phyloP scores from a whole-genome alignment of 1,140 invertebrate genomes.

The Anagrus nilaparvatae region DNA sequence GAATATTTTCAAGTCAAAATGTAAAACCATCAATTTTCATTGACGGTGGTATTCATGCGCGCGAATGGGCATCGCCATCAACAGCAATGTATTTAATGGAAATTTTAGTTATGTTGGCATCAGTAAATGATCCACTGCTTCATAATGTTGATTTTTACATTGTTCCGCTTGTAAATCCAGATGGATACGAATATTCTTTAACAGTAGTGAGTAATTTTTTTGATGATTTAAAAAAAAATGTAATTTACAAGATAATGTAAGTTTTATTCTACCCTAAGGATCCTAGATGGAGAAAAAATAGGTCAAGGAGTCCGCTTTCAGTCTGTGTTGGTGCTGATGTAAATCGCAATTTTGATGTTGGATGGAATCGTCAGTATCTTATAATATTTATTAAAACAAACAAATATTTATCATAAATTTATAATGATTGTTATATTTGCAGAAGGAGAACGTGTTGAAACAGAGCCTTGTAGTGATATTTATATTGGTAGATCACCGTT shows the following conservation, averaged over 20 bases:
- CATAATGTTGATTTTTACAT: conserved; percentile 59
- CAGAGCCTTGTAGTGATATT: conserved; percentile 55
- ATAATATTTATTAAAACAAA: background rate
- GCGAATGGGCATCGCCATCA: conserved; percentile 56
- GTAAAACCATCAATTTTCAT: conserved; percentile 34
- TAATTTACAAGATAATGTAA: conserved; percentile 6
- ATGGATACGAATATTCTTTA: conserved; percentile 30
- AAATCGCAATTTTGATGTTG: conserved; percentile 59
- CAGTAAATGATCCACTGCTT: conserved; percentile 33
- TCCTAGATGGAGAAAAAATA: conserved; percentile 45
- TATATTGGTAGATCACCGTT: conserved; percentile 59
- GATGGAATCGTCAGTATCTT: conserved; percentile 43
- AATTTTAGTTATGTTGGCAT: conserved; percentile 39
- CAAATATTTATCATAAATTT: background rate
- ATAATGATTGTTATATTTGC: conserved; percentile 13
- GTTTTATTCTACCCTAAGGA: conserved; percentile 13
- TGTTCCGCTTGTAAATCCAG: conserved; percentile 54
- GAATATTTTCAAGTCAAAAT: conserved; percentile 24
- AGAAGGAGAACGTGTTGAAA: conserved; percentile 49
- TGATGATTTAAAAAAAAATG: background rate
- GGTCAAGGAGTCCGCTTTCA: conserved; percentile 26
- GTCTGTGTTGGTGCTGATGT: conserved; percentile 48
- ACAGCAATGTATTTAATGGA: conserved; percentile 53
- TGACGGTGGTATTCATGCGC: conserved; percentile 50
- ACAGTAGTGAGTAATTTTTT: background rate